Evolutionary conservation across 37 sponge, comb jelly and placozoan genomes (phyloP).

Genomic region (Agelas oroides): DNA sequence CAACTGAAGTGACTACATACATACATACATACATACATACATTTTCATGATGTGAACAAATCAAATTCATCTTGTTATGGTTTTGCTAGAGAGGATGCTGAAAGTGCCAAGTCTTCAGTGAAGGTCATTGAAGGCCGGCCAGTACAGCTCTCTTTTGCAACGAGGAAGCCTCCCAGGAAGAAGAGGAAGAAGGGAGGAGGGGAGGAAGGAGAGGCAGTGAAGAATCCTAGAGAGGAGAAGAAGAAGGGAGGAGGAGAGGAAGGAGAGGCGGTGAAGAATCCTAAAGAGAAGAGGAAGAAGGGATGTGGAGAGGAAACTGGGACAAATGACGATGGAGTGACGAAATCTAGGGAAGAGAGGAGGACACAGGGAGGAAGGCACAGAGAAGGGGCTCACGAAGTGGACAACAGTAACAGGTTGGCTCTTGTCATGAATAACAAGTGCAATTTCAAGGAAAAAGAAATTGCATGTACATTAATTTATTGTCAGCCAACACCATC

Average conservation of each 20-base stretch:
- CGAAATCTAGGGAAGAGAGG: too few species aligned
- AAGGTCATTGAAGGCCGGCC: conserved; percentile 58
- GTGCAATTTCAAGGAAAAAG: too few species aligned
- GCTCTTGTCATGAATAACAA: too few species aligned
- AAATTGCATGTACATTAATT: too few species aligned
- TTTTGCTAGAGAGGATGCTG: conserved; percentile 67
- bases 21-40: background rate
- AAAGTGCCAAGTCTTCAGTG: conserved; percentile 46
- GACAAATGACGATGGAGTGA: too few species aligned
- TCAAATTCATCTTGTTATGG: too few species aligned
- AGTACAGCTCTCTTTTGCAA: conserved; percentile 53
- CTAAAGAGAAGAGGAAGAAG: background rate
- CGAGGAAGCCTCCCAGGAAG: conserved; percentile 1
- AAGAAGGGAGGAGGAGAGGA: background rate
- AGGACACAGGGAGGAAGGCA: too few species aligned
- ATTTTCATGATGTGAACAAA: background rate
- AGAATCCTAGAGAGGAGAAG: background rate
- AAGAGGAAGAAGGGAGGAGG: background rate
- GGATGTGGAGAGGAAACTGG: background rate
- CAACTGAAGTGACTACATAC: too few species aligned
- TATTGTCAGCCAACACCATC: too few species aligned
- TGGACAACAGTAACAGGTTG: too few species aligned
- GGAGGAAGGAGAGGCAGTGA: background rate
- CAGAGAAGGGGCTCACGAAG: too few species aligned
- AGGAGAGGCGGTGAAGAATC: background rate